A percentile compares a stretch with the other conserved stretches of the same genome.
Conservation (phyloP, 2,888 invertebrate species). For the Platynereis dumerilii region DNA sequence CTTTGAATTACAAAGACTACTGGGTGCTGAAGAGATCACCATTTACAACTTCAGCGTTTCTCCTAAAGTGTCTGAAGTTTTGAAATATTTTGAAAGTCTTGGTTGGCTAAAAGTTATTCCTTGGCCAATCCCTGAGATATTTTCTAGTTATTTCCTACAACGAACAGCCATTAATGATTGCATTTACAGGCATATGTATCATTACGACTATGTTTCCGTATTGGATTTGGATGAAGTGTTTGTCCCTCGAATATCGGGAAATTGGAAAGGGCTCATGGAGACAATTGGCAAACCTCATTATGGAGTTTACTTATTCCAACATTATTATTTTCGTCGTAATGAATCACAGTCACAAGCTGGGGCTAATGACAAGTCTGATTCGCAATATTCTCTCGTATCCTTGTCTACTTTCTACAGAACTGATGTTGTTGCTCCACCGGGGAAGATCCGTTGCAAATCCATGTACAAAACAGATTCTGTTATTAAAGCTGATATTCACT, state of each 20-base stretch:
- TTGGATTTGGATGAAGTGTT: slow-evolving; percentile 34
- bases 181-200: slow-evolving; percentile 28
- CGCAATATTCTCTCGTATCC: slow-evolving; percentile 25
- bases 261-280: slow-evolving; percentile 26
- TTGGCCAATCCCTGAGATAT: slow-evolving; percentile 24
- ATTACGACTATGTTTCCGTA: slow-evolving; percentile 27
- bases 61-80: slow-evolving; percentile 4
- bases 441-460: slow-evolving; percentile 35
- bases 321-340: slow-evolving; percentile 32
- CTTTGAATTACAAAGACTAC: slow-evolving; percentile 32
- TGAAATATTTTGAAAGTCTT: slow-evolving; percentile 18
- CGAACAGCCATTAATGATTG: slow-evolving; percentile 35
- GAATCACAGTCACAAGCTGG: too few relatives aligned
- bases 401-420: slow-evolving; percentile 30
- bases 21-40: slow-evolving; percentile 27
- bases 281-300: slow-evolving; percentile 19
- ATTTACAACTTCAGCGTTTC: slow-evolving; percentile 26
- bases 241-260: slow-evolving; percentile 23
- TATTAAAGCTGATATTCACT: slow-evolving; percentile 32
- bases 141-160: slow-evolving; percentile 26
- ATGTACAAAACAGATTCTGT: slow-evolving; percentile 30
- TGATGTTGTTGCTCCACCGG: slow-evolving; percentile 29
- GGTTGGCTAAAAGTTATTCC: slow-evolving; percentile 15
- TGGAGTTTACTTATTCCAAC: slow-evolving; percentile 34
- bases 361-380: too few relatives aligned